phyloP scores from a whole-genome alignment of 2,888 invertebrate genomes.

The Linyphia triangularis region DNA sequence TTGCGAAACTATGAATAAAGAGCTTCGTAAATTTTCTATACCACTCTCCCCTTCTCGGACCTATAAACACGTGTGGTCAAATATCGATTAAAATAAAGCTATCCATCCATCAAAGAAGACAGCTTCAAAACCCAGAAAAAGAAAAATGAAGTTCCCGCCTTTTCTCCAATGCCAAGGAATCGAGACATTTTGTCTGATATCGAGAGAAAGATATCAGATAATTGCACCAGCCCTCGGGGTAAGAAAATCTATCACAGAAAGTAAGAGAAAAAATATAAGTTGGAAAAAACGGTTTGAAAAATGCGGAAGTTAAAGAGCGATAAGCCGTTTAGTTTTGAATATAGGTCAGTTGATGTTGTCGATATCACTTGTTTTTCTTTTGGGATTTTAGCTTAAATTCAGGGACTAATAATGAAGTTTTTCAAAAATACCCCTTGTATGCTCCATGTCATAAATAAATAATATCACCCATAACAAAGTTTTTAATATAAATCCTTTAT shows the following conservation, averaged over 20 bases:
- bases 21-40: not conserved
- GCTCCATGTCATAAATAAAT: too few relatives aligned
- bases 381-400: too few relatives aligned
- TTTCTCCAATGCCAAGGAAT: slow-evolving; percentile 24
- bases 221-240: slow-evolving; percentile 45
- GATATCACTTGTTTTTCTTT: not conserved
- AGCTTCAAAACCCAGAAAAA: slow-evolving; percentile 21
- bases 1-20: not conserved
- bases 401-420: too few relatives aligned
- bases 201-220: slow-evolving; percentile 62
- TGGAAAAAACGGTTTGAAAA: not conserved
- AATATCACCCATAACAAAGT: too few relatives aligned
- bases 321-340: not conserved
- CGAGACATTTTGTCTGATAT: slow-evolving; percentile 69
- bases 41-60: not conserved
- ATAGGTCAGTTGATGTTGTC: slow-evolving; percentile 1
- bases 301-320: not conserved
- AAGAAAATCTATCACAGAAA: slow-evolving; percentile 22
- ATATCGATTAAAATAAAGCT: slow-evolving; percentile 60
- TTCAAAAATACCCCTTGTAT: too few relatives aligned
- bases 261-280: not conserved
- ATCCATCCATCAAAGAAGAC: slow-evolving; percentile 51
- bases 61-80: not conserved
- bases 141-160: slow-evolving; percentile 17
- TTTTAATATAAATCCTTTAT: too few relatives aligned